These are phyloP conservation scores for Archaeoteleia sp. DNA, from an alignment of 2,888 invertebrate species.

Conservation along the genomic window DNA sequence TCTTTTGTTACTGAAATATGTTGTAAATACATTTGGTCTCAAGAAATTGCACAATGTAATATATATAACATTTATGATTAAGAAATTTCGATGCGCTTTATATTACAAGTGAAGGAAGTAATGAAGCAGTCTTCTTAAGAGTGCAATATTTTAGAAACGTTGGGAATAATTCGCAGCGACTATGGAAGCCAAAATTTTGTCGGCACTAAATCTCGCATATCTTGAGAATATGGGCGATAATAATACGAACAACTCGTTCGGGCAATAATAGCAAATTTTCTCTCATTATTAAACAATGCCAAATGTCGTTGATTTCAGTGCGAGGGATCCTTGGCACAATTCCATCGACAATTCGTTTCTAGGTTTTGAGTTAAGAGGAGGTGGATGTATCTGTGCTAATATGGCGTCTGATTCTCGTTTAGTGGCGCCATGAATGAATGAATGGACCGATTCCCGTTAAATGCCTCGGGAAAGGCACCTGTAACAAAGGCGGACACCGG, in stretches of 20 bases:
- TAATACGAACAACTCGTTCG: slow-evolving; percentile 49
- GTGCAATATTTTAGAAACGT: slow-evolving; percentile 27
- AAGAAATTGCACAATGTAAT: slow-evolving; percentile 2
- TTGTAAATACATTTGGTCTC: no score
- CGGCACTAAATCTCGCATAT: slow-evolving; percentile 43
- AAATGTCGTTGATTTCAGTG: slow-evolving; percentile 53
- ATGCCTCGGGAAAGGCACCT: slow-evolving; percentile 49
- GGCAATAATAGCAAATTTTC: slow-evolving; percentile 55
- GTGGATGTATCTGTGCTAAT: slow-evolving; percentile 28
- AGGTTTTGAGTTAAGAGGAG: slow-evolving; percentile 43
- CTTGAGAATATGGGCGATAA: slow-evolving; percentile 36
- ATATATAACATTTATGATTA: slow-evolving; percentile 15
- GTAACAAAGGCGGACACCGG: slow-evolving; percentile 57
- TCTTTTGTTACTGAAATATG: no score
- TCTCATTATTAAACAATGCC: slow-evolving; percentile 56
- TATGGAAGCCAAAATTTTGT: slow-evolving; percentile 38
- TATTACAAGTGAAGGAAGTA: background rate
- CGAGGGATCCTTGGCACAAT: slow-evolving; percentile 35
- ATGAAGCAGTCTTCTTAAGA: slow-evolving; percentile 14
- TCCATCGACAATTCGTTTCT: slow-evolving; percentile 49
- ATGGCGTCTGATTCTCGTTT: slow-evolving; percentile 57
- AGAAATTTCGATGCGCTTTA: background rate
- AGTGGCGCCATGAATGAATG: slow-evolving; percentile 66
- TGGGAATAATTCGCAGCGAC: slow-evolving; percentile 37
- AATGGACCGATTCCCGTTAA: slow-evolving; percentile 52